Evolutionary conservation across 2,113 vertebrate species (phyloP).

Genomic region (Toxotes jaculatrix): DNA sequence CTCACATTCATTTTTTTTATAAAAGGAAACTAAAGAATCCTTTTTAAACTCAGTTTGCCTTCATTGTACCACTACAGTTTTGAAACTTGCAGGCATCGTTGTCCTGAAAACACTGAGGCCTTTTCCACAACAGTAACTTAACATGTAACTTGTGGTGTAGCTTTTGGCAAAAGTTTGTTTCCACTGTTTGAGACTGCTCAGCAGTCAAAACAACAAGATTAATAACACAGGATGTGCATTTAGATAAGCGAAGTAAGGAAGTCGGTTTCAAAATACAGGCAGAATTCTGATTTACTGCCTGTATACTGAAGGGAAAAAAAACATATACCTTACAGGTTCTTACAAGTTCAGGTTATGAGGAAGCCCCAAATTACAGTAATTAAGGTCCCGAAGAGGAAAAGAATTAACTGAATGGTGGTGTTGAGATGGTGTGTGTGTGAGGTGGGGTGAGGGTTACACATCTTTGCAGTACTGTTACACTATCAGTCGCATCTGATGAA

Average conservation of each 20-base stretch:
- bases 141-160: no score
- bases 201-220: background rate
- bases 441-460: background rate
- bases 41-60: background rate
- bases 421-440: background rate
- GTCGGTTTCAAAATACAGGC: background rate
- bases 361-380: no score
- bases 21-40: background rate
- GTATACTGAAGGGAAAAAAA: no score
- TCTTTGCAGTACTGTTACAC: background rate
- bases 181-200: no score
- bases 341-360: no score
- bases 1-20: no score
- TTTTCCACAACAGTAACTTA: background rate
- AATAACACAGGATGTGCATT: background rate
- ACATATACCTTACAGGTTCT: no score
- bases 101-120: background rate
- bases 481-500: background rate
- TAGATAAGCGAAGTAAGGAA: background rate
- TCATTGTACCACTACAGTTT: background rate
- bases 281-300: background rate
- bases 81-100: background rate
- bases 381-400: no score
- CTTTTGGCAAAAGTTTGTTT: background rate
- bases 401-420: background rate